Percentiles rank a stretch among this genome's conserved stretches.
Conservation (phyloP, 35 echinoderm and acorn worm genomes). For the Apostichopus parvimensis region DNA sequence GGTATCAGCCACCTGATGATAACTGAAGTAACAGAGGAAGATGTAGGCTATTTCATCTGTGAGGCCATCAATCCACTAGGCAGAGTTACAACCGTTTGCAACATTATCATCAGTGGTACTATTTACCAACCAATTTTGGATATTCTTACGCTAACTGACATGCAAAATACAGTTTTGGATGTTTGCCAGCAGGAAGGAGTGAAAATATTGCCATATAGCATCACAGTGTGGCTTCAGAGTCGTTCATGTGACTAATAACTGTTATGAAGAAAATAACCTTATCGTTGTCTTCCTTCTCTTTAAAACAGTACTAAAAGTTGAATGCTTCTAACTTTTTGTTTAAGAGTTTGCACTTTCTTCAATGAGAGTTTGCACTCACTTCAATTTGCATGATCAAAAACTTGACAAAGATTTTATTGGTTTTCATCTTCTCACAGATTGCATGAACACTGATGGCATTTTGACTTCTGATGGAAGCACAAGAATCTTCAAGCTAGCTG, state of each 20-base stretch:
- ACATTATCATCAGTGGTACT: constrained; percentile 49
- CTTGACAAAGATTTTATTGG: not conserved
- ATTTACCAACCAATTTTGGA: constrained; percentile 22
- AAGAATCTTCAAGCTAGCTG: not conserved
- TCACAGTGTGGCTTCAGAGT: not conserved
- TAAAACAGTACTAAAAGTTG: not conserved
- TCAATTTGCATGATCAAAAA: too few relatives aligned
- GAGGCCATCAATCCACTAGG: constrained; percentile 82
- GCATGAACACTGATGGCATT: not conserved
- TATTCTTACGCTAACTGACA: constrained; percentile 24
- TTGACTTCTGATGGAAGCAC: not conserved
- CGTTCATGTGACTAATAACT: not conserved
- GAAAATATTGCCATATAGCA: not conserved
- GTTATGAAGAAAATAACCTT: not conserved
- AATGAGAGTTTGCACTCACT: too few relatives aligned
- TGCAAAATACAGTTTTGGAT: constrained; percentile 5
- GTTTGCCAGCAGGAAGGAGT: not conserved
- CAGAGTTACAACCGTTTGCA: constrained; percentile 62
- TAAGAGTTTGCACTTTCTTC: too few relatives aligned
- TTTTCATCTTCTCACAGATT: not conserved
- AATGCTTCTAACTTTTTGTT: not conserved
- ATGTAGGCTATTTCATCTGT: constrained; percentile 81
- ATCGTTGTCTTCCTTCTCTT: too few relatives aligned
- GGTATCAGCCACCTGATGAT: constrained; percentile 81
- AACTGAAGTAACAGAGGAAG: constrained; percentile 79